These are phyloP conservation scores for Callipepla squamata DNA, from an alignment of 2,113 vertebrate species.

Conservation along the genomic window DNA sequence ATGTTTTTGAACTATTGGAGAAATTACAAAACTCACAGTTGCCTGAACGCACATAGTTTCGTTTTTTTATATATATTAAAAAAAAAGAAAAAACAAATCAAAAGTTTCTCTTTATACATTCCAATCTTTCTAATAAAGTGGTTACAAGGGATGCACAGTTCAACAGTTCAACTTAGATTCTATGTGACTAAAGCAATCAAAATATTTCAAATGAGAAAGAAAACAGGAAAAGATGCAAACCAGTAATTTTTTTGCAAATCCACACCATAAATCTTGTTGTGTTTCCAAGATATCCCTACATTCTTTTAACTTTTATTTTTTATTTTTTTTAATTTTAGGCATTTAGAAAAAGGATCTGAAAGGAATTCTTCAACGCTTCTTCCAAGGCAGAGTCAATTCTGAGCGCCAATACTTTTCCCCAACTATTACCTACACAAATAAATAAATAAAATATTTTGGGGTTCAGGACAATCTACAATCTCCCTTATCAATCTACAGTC, in stretches of 20 bases:
- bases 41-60: background rate
- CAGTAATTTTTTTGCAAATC: background rate
- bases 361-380: background rate
- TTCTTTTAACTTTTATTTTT: background rate
- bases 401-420: background rate
- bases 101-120: constrained; percentile 41
- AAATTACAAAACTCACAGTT: constrained; percentile 51
- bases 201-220: background rate
- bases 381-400: background rate
- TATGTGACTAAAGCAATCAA: background rate
- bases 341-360: background rate
- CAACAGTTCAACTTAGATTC: constrained; percentile 43
- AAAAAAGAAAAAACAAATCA: too few relatives aligned
- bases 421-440: background rate
- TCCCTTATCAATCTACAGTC: background rate
- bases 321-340: background rate
- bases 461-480: background rate
- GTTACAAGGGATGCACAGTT: constrained; percentile 1
- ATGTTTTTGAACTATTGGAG: constrained; percentile 67
- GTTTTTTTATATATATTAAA: too few relatives aligned
- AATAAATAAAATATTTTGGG: background rate
- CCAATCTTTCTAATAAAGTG: constrained; percentile 39
- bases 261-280: background rate
- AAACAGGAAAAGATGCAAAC: background rate
- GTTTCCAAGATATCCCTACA: background rate